These are phyloP conservation scores for Thymelicus acteon DNA, from an alignment of 2,888 invertebrate genomes.

Conservation along the genomic window DNA sequence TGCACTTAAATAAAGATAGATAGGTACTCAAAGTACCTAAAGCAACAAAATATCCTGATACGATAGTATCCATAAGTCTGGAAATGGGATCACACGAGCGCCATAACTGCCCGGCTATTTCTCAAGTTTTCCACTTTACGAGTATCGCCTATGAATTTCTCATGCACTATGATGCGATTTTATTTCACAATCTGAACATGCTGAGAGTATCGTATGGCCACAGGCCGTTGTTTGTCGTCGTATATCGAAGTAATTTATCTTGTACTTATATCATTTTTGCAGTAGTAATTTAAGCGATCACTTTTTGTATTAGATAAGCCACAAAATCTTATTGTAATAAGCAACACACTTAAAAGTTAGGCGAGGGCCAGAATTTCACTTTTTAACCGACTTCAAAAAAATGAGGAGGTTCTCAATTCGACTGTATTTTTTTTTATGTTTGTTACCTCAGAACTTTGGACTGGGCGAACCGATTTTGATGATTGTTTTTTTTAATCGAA, in stretches of 20 bases:
- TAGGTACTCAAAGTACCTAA: background rate
- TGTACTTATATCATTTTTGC: background rate
- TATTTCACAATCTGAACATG: slow-evolving; percentile 15
- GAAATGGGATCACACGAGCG: slow-evolving; percentile 31
- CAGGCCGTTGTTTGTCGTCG: background rate
- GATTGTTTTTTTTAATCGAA: too few species aligned
- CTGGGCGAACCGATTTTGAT: too few species aligned
- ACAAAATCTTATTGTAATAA: background rate
- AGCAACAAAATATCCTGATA: slow-evolving; percentile 19
- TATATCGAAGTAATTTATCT: background rate
- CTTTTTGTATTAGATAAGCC: background rate
- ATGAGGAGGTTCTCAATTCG: too few species aligned
- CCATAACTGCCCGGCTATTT: slow-evolving; percentile 21
- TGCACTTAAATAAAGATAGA: background rate
- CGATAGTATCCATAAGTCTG: slow-evolving; percentile 28
- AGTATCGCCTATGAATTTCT: slow-evolving; percentile 26
- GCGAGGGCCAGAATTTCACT: too few species aligned
- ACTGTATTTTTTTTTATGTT: too few species aligned
- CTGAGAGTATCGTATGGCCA: background rate
- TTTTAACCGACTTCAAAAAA: too few species aligned
- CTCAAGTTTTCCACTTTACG: slow-evolving; percentile 37
- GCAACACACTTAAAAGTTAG: too few species aligned
- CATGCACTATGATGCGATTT: slow-evolving; percentile 22
- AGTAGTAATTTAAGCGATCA: background rate
- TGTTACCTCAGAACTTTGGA: too few species aligned